A percentile compares a stretch with the other conserved stretches of the same genome.
These are phyloP conservation scores for Aspidoscelis tigris DNA, from an alignment of 2,113 vertebrate species.

Conservation along the genomic window DNA sequence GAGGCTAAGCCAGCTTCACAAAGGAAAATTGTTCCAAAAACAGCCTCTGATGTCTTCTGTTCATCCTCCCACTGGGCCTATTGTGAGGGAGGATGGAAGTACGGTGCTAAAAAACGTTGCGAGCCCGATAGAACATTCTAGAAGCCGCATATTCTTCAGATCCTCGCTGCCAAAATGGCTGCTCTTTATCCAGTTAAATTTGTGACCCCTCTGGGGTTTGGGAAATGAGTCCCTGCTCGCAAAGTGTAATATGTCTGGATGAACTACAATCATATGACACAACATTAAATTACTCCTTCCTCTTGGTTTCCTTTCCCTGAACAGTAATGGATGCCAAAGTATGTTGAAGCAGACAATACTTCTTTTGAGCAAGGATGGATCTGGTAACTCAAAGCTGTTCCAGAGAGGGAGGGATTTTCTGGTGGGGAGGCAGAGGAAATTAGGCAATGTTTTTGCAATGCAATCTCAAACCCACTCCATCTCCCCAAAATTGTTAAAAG, in stretches of 20 bases:
- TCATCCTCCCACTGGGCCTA: constrained; percentile 77
- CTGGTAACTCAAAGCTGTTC: constrained; percentile 16
- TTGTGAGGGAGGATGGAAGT: constrained; percentile 63
- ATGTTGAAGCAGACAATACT: constrained; percentile 58
- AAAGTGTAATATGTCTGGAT: constrained; percentile 76
- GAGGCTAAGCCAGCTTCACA: constrained; percentile 35
- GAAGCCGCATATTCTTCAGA: constrained; percentile 46
- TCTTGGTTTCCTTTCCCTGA: constrained; percentile 73
- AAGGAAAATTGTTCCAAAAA: constrained; percentile 35
- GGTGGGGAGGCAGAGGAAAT: constrained; percentile 65
- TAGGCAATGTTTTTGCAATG: constrained; percentile 61
- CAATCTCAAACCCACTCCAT: constrained; percentile 44
- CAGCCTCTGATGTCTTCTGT: constrained; percentile 69
- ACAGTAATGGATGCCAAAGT: constrained; percentile 73
- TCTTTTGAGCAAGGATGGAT: constrained; percentile 64
- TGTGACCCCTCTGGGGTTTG: constrained; percentile 77
- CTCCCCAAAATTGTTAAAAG: constrained; percentile 51
- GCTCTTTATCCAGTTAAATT: constrained; percentile 72
- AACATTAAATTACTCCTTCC: constrained; percentile 82
- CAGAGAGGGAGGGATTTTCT: constrained; percentile 64
- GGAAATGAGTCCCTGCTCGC: constrained; percentile 78
- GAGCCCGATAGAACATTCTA: constrained; percentile 40
- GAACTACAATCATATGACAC: constrained; percentile 71
- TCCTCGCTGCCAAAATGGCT: constrained; percentile 58
- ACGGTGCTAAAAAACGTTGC: constrained; percentile 22